Conservation (phyloP, 2,797 vertebrate species). For the Lutra lutra region DNA sequence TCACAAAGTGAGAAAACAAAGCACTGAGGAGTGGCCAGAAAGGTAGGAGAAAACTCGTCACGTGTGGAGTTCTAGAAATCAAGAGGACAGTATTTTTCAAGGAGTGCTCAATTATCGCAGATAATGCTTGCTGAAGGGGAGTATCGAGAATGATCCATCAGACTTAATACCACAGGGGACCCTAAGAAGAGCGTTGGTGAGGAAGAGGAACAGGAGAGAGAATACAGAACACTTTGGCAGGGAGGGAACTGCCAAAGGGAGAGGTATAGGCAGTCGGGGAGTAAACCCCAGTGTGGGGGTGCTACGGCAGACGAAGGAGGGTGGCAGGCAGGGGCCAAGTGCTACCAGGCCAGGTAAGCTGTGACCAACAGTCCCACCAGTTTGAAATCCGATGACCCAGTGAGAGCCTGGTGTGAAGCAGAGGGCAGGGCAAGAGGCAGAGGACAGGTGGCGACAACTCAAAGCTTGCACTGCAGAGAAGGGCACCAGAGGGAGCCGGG, state of each 20-base stretch:
- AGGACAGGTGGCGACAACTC: neutral
- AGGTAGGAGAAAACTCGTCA: neutral
- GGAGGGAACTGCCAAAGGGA: neutral
- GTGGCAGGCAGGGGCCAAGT: neutral
- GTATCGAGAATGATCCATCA: neutral
- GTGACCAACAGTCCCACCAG: neutral
- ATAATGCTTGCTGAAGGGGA: neutral
- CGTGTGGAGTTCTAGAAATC: neutral
- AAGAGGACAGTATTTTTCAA: neutral
- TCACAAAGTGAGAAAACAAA: neutral
- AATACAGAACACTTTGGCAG: neutral
- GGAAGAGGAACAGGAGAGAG: neutral
- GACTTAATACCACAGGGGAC: neutral
- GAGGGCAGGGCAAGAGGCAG: no score
- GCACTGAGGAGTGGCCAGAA: conserved; percentile 52
- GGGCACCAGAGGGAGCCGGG: neutral
- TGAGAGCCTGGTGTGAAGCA: neutral
- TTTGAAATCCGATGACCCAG: neutral
- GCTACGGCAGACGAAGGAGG: neutral
- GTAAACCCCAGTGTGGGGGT: neutral
- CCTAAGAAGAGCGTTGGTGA: neutral
- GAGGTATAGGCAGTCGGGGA: neutral
- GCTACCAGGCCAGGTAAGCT: neutral
- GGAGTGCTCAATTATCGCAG: neutral
- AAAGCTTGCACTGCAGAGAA: neutral